Conservation (phyloP, 2,888 invertebrate species). For the Itoplectis maculator region DNA sequence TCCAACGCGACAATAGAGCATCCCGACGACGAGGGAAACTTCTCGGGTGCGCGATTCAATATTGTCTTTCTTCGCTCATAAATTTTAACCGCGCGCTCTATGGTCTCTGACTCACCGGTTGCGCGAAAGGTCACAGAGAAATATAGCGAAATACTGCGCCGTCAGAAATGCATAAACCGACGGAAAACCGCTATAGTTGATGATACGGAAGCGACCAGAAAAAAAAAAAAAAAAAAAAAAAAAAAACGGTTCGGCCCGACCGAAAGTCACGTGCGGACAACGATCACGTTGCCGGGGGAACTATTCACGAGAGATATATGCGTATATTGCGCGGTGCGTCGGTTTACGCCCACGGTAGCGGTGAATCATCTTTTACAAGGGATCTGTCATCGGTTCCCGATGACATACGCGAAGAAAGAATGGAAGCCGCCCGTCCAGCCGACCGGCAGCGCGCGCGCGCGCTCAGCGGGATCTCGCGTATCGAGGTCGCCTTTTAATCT, state of each 20-base stretch:
- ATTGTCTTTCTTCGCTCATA: too few relatives aligned
- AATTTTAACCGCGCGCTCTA: too few relatives aligned
- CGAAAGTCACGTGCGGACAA: conserved; percentile 3
- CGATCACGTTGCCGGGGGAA: conserved; percentile 12
- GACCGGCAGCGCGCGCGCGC: background rate
- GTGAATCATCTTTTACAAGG: conserved; percentile 38
- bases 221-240: background rate
- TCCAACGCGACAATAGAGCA: too few relatives aligned
- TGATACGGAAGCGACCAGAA: too few relatives aligned
- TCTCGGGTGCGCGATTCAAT: too few relatives aligned
- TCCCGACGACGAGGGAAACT: too few relatives aligned
- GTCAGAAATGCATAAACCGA: too few relatives aligned
- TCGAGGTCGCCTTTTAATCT: conserved; percentile 65
- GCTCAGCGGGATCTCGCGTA: conserved; percentile 34
- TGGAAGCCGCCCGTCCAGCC: conserved; percentile 1
- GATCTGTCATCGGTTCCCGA: conserved; percentile 50
- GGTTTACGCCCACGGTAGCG: conserved; percentile 19
- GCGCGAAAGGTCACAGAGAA: too few relatives aligned
- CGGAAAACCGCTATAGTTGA: too few relatives aligned
- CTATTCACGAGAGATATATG: background rate
- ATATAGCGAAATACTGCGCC: too few relatives aligned
- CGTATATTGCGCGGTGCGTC: background rate
- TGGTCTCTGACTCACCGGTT: too few relatives aligned
- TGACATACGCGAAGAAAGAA: conserved; percentile 21
- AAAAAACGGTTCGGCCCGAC: background rate